Base-by-base conservation (phyloP, 2,888 invertebrate species). In the Liopterus haemorrhoidalis region DNA sequence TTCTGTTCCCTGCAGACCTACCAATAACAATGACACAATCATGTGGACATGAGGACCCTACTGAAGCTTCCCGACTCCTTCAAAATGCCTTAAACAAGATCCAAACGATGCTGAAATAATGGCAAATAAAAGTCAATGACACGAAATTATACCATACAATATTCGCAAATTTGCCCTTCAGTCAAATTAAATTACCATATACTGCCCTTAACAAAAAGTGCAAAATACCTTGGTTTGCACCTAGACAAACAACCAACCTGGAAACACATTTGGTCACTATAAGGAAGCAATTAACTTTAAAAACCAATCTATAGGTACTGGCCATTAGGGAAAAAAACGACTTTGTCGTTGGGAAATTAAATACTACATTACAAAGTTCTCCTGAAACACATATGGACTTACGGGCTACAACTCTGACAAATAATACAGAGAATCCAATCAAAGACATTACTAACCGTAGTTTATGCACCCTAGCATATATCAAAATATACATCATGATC, bases 121-220 rank as follows among this genome's bases (percentile, higher is more conserved):
- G 46, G 35, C 30, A 22, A 19, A 46, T 40, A 24, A 35, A 46
- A 33, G 22, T 28, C 12, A 48, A 43, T 18, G 42, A 38, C 37
- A 28, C 18, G 3, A 47, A 43, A 32, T 39, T 28, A n/a, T n/a
- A n/a, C n/a, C n/a, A n/a, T n/a, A n/a, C n/a, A n/a, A n/a, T n/a
- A n/a, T n/a, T n/a, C n/a, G n/a, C n/a, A n/a, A n/a, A n/a, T n/a
- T 9, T 22, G 27, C 35, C 45, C 44, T 24, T 41, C 40, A 36
- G 15, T 45, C 3, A 27, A 16, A 18, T 22, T 45, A 19, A 48
- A 48, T 28, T 27, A 31, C 20, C 40, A 28, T 25, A 27, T 25
- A 22, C 56, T 67, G 59, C 40, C 59, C 64, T 42, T 65, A 49
- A 45, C 59, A 60, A 1, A 54, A 47, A 9, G 47, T 35, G 1